Base-by-base conservation (phyloP, 2,797 vertebrate species). In the Rhynchotus rufescens region DNA sequence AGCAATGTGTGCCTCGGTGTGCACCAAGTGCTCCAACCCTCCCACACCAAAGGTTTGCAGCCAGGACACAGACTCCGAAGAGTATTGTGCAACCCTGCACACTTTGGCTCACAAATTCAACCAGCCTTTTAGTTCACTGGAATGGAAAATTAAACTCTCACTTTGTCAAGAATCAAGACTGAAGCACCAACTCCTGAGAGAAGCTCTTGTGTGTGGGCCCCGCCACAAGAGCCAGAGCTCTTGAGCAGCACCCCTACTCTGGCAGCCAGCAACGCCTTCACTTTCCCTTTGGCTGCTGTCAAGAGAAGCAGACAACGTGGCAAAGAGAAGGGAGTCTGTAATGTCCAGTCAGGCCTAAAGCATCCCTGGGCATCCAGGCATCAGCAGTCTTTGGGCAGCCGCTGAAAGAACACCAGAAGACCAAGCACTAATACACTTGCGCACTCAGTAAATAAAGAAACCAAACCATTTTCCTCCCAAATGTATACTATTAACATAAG, bases 401-500 rank as follows among this genome's bases (percentile, higher is more conserved):
- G 28, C 9, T 19, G 19, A 69, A 57, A 52, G 16, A 73, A 69
- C 19, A 26, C 56, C 59, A 73, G 22, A 77, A 90, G 40, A 57
- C 61, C 65, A 68, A 76, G 32, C 28, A 45, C 7, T 10, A n/a
- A 44, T 9, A 38, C 20, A 47, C 28, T 73, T 6, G 4, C 36
- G 87, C 54, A 22, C 47, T 69, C 36, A 47, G 3, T 66, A 12
- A 90, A 83, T 61, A 73, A 82, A 83, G 51, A 80, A 80, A 86
- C 60, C 61, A 92, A 85, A 45, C 21, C 32, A 86, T 62, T 85
- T 69, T 45, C 69, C 67, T 57, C 61, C 85, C 65, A 90, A 93
- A 80, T 68, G 26, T 4, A 88, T 36, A 51, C 36, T 77, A 85
- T 85, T 79, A 91, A 67, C 15, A 66, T 23, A 67, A 90, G 69